phyloP scores from a whole-genome alignment of 2,888 invertebrate species.

The Aphodius granarius region DNA sequence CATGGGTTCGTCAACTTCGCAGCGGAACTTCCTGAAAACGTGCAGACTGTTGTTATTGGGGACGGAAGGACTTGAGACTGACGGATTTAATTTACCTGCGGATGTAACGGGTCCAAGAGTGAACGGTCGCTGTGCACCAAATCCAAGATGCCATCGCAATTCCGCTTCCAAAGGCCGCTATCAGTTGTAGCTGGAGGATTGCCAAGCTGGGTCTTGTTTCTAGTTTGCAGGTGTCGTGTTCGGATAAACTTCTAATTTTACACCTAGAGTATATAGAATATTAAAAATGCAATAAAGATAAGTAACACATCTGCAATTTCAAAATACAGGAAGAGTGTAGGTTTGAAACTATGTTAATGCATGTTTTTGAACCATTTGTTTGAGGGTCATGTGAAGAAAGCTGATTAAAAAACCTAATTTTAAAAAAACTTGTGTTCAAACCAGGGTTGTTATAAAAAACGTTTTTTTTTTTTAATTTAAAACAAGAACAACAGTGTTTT shows the following conservation, averaged over 20 bases:
- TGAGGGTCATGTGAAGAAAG: no score
- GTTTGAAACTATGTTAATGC: no score
- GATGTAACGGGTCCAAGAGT: slow-evolving; percentile 84
- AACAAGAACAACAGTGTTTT: no score
- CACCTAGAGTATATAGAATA: slow-evolving; percentile 51
- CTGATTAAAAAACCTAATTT: no score
- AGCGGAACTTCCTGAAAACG: slow-evolving; percentile 68
- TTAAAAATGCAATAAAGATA: no score
- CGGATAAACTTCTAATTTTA: slow-evolving; percentile 50
- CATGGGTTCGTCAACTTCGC: slow-evolving; percentile 68
- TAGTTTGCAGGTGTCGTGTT: slow-evolving; percentile 62
- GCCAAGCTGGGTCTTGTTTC: slow-evolving; percentile 78
- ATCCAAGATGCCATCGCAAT: slow-evolving; percentile 93
- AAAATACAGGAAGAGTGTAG: no score
- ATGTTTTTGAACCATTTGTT: no score
- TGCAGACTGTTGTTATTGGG: neutral
- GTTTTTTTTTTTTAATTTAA: no score
- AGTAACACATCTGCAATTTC: no score
- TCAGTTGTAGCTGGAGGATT: slow-evolving; percentile 78
- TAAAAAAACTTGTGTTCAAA: no score
- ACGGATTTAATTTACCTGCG: slow-evolving; percentile 63
- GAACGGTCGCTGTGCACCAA: slow-evolving; percentile 84
- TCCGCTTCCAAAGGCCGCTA: slow-evolving; percentile 82
- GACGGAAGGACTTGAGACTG: slow-evolving; percentile 17
- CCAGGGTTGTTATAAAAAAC: no score